Base-by-base conservation (phyloP, 2,113 vertebrate species). In the Lophura nycthemera region DNA sequence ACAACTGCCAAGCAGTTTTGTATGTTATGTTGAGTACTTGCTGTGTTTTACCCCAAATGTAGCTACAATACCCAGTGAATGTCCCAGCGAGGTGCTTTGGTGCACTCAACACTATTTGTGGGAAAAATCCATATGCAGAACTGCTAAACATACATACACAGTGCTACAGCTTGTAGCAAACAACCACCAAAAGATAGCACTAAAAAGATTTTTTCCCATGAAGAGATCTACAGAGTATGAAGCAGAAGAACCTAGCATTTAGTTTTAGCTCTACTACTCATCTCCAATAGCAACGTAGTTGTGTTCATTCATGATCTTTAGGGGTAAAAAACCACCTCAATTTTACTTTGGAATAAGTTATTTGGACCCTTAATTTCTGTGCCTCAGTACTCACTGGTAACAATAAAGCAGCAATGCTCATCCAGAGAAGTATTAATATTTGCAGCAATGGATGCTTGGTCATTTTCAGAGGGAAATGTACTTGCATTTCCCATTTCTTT, bases 391-490 rank as follows among this genome's bases (percentile, higher is more conserved):
- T 48, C 43, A 36, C 47, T 36, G 75, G 42, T 63, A 78, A n/a
- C 3, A 63, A 52, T 24, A 29, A 75, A 87, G 85, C 14, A 81
- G 73, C 43, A 75, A 24, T 45, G 63, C 30, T 84, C 48, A 61
- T 14, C 48, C 61, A 54, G 47, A 29, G 32, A 50, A 50, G 45
- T n/a, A 50, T 32, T 92, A 85, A 61, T 78, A 75, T 75, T 88
- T 91, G 67, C 61, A 57, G 2, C 54, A 72, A 72, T 8, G 52
- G 61, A 36, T 86, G 65, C 36, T 82, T 78, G 83, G 57, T 69
- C 79, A 57, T 50, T 83, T 78, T 75, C 86, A 88, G 69, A 88
- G 54, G 36, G 48, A 94, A 77, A n/a, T 71, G 57, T 29, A 71
- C 59, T 81, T 32, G 74, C 36, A 13, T 72, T 88, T 84, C 73